A percentile compares a stretch with the other conserved stretches of the same genome.
These are phyloP conservation scores for Scleropages formosus DNA, from an alignment of 2,797 vertebrate species.

Conservation along the genomic window DNA sequence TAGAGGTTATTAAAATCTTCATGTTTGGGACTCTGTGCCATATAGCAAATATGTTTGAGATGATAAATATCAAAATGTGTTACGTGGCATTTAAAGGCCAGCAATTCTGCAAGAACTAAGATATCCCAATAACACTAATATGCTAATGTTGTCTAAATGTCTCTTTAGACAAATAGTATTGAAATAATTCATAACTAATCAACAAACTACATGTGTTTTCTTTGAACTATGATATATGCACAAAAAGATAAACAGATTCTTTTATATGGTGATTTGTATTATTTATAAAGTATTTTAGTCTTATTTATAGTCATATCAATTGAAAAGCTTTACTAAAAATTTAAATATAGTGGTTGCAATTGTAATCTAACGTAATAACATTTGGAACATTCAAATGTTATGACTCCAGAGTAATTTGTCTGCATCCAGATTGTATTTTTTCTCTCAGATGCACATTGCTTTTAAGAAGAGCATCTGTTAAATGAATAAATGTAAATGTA, in stretches of 20 bases:
- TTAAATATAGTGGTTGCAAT: too few relatives aligned
- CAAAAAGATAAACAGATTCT: neutral
- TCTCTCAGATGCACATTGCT: too few relatives aligned
- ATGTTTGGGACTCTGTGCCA: constrained; percentile 8
- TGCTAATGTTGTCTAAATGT: constrained; percentile 4
- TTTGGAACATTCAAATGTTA: too few relatives aligned
- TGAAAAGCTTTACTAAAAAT: too few relatives aligned
- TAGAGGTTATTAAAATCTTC: constrained; percentile 29
- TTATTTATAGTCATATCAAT: too few relatives aligned
- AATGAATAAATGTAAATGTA: too few relatives aligned
- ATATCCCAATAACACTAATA: constrained; percentile 10
- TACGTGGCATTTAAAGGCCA: constrained; percentile 31
- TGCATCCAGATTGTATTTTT: too few relatives aligned
- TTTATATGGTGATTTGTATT: too few relatives aligned
- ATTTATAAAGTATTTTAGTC: too few relatives aligned
- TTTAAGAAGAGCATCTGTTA: too few relatives aligned
- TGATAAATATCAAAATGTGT: constrained; percentile 29
- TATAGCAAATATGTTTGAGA: constrained; percentile 14
- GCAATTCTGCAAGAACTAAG: neutral
- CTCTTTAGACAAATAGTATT: constrained; percentile 12
- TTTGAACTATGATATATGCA: neutral
- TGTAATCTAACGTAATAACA: too few relatives aligned
- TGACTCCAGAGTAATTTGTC: too few relatives aligned
- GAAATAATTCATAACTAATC: constrained; percentile 24
- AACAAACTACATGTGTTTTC: neutral